These are phyloP conservation scores for Pyrgilauda ruficollis DNA, from an alignment of 2,113 vertebrate genomes.

Conservation along the genomic window DNA sequence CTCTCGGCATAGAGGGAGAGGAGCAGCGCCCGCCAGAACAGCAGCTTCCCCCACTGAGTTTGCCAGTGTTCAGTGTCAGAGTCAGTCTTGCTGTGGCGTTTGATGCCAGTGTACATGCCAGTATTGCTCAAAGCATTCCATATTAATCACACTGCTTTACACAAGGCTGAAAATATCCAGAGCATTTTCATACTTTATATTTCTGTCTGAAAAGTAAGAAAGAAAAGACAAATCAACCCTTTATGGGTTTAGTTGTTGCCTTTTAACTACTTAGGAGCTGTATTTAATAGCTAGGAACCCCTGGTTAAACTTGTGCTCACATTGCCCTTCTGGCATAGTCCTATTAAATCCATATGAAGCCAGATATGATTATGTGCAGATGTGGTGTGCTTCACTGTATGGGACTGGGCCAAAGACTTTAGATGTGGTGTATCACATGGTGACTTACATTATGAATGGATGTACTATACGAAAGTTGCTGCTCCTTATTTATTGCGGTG, in stretches of 20 bases:
- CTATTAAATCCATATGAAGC: constrained; percentile 82
- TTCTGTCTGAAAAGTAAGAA: constrained; percentile 66
- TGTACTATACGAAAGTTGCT: constrained; percentile 77
- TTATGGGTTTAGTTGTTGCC: constrained; percentile 74
- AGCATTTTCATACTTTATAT: constrained; percentile 66
- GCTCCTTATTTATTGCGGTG: constrained; percentile 80
- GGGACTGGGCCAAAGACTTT: constrained; percentile 73
- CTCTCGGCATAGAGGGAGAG: constrained; percentile 75
- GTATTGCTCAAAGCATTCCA: constrained; percentile 27
- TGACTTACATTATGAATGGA: constrained; percentile 79
- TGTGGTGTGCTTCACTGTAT: constrained; percentile 73
- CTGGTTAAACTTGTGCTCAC: constrained; percentile 77
- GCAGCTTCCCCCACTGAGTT: neutral
- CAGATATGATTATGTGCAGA: constrained; percentile 81
- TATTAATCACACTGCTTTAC: constrained; percentile 39
- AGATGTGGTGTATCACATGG: constrained; percentile 80
- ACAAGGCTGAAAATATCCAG: constrained; percentile 52
- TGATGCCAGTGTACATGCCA: constrained; percentile 45
- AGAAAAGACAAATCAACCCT: constrained; percentile 56
- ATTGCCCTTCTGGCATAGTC: constrained; percentile 71
- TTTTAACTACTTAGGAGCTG: constrained; percentile 79
- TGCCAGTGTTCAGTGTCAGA: neutral
- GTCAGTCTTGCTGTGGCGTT: constrained; percentile 52
- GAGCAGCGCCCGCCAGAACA: neutral
- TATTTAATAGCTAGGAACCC: constrained; percentile 77